Conservation (phyloP, 1,140 invertebrate species). For the Bombus terrestris region DNA sequence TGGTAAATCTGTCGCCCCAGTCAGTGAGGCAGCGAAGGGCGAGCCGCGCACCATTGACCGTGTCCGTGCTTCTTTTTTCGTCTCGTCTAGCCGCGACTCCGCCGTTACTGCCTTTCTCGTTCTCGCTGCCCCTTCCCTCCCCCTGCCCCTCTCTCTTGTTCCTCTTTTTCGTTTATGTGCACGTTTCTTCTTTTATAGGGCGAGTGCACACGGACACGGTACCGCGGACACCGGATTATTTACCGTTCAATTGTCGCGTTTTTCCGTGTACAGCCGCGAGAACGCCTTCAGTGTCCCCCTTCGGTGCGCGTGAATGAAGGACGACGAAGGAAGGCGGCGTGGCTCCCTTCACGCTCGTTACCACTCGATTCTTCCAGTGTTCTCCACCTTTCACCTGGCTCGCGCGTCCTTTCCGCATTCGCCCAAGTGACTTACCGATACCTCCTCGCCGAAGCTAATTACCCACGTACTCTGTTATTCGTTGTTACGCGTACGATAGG, state of each 20-base stretch:
- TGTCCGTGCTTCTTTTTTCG: slow-evolving; percentile 71
- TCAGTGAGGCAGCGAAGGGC: slow-evolving; percentile 81
- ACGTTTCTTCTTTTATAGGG: not conserved
- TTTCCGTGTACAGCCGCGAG: slow-evolving; percentile 8
- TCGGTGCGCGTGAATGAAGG: slow-evolving; percentile 21
- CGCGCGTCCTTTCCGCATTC: not conserved
- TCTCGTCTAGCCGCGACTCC: slow-evolving; percentile 31
- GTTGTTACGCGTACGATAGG: not conserved
- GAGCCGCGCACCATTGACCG: slow-evolving; percentile 77
- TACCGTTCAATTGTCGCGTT: slow-evolving; percentile 34
- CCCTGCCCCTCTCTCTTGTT: not conserved
- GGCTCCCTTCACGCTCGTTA: not conserved
- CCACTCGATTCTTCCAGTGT: not conserved
- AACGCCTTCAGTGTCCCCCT: slow-evolving; percentile 10
- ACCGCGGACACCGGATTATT: slow-evolving; percentile 22
- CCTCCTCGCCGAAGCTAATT: too few species aligned
- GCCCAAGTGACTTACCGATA: not conserved
- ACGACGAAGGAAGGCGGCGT: slow-evolving; percentile 15
- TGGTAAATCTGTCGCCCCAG: slow-evolving; percentile 82
- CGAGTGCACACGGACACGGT: slow-evolving; percentile 20
- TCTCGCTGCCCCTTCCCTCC: not conserved
- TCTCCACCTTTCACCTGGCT: not conserved
- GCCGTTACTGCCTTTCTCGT: slow-evolving; percentile 1
- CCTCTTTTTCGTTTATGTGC: not conserved
- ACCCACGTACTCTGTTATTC: not conserved